These are phyloP conservation scores for Apamea sordens DNA, from an alignment of 2,888 invertebrate genomes.

Conservation along the genomic window DNA sequence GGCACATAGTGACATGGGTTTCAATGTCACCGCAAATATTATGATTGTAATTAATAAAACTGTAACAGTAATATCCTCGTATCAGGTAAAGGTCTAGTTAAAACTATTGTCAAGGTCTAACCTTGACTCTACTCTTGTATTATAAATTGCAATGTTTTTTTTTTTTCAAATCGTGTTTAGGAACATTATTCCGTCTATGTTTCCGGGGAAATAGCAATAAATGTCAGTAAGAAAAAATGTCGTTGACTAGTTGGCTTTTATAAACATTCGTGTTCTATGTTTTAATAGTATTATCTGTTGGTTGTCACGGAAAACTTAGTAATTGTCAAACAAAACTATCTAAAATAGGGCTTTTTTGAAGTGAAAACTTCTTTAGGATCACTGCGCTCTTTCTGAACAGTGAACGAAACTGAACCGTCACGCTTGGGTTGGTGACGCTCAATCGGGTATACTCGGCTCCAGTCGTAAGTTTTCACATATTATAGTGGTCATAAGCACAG, in stretches of 20 bases:
- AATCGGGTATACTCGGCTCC: neutral
- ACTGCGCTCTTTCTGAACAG: neutral
- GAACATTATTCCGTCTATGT: slow-evolving; percentile 6
- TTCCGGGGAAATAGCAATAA: slow-evolving; percentile 40
- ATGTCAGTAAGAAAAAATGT: slow-evolving; percentile 34
- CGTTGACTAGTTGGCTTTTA: neutral
- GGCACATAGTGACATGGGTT: slow-evolving; percentile 50
- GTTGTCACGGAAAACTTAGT: neutral
- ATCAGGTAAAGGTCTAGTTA: slow-evolving; percentile 54
- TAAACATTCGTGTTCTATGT: slow-evolving; percentile 23
- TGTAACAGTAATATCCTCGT: slow-evolving; percentile 49
- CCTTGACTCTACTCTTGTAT: slow-evolving; percentile 25
- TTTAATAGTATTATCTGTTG: neutral
- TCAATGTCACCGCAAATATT: slow-evolving; percentile 52
- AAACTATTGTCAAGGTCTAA: slow-evolving; percentile 56
- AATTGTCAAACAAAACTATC: neutral
- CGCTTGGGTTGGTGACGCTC: neutral
- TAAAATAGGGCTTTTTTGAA: neutral
- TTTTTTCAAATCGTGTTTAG: neutral
- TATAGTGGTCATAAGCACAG: neutral
- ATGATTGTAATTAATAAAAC: slow-evolving; percentile 59
- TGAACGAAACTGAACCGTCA: neutral
- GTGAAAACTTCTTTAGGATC: neutral
- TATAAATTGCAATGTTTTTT: slow-evolving; percentile 21
- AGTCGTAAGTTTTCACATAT: neutral